Base-by-base conservation (phyloP, 2,888 invertebrate species). In the Leucozona laternaria region DNA sequence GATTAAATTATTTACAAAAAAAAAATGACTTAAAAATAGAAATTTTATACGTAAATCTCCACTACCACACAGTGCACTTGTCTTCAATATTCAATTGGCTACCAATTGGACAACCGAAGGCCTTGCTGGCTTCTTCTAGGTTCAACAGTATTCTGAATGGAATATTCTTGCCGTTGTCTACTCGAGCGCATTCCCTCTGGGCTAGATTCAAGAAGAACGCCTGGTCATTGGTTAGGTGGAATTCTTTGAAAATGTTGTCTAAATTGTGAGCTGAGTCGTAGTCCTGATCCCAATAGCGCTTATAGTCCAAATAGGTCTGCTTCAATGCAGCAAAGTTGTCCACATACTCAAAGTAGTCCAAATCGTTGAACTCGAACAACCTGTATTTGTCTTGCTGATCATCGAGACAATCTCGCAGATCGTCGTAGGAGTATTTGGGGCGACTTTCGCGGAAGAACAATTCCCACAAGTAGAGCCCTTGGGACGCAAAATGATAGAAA, bases 201-300 rank as follows among this genome's bases (percentile, higher is more conserved):
- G 87, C 87, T 4, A 87, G 31, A 53, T 87, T 87, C 20, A 87
- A 11, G 55, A 87, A 87, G 60, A 87, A 83, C 3, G 83, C 87
- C 50, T 87, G 79, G n/a, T 87, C 87, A 45, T 55, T 76, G 34
- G 71, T 83, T 11, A 87, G 25, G 8, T 83, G 50, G 72, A 79
- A 83, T 17, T 87, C 83, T 5, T 76, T 76, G 57, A 87, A 87
- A 17, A 66, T 25, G 4, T 22, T 37, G 1, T 75, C 76, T 22
- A 87, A 22, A 45, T 79, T 79, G 48, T 79, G 71, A 0, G 15
- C n/a, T 5, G 82, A 28, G 22, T 87, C 83, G 11, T 87, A 87
- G 28, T 87, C 87, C 0, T 72, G 66, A n/a, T 83, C 83, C 87
- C 87, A 87, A 60, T 60, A 76, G 0, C 57, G 37, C 37, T 72